Conservation (phyloP, 2,113 vertebrate species). For the Mormyrus lacerda region DNA sequence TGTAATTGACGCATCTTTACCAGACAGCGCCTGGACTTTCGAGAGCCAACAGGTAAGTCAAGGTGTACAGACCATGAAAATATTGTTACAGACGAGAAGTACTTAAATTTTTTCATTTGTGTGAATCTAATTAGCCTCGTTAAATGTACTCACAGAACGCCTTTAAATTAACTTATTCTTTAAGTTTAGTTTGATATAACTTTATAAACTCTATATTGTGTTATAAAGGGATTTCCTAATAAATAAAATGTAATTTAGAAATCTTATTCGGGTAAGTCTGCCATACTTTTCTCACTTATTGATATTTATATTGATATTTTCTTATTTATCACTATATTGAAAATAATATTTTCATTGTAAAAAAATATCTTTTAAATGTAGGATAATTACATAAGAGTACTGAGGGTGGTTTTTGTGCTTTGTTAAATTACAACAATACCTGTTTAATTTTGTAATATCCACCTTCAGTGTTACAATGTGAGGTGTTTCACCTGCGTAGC, state of each 20-base stretch:
- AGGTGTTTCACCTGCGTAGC: background rate
- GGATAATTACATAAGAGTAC: background rate
- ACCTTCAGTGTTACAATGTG: background rate
- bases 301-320: too few species aligned
- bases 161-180: background rate
- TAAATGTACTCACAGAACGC: background rate
- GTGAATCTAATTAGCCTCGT: background rate
- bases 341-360: background rate
- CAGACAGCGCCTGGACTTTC: constrained; percentile 24
- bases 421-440: background rate
- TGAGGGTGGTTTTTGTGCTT: background rate
- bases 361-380: background rate
- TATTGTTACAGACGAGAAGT: background rate
- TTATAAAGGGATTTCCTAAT: background rate
- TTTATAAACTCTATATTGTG: background rate
- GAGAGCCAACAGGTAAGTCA: constrained; percentile 24
- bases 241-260: background rate
- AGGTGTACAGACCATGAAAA: background rate
- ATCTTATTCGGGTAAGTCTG: background rate
- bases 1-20: constrained; percentile 23
- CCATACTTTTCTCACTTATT: background rate
- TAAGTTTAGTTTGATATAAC: background rate
- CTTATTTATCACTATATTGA: background rate
- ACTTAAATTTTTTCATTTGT: background rate
- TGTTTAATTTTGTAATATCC: background rate